phyloP scores from a whole-genome alignment of 2,888 invertebrate species.

The Pristionchus japonicus region DNA sequence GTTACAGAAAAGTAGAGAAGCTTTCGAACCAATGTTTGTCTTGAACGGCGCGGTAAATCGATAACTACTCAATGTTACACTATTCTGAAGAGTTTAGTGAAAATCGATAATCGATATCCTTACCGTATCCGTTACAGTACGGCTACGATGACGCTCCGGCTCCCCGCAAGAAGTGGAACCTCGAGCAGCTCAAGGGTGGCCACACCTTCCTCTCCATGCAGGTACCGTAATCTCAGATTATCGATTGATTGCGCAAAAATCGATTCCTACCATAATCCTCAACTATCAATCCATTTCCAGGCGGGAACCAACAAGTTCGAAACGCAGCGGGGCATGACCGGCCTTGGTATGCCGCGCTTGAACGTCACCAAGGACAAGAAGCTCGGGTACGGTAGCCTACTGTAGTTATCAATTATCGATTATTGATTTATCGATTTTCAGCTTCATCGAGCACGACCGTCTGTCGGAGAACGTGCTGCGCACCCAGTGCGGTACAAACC shows the following conservation, averaged over 20 bases:
- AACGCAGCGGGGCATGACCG: constrained; percentile 73
- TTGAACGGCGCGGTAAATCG: too few species aligned
- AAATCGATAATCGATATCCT: neutral
- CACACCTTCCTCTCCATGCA: constrained; percentile 72
- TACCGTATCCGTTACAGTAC: constrained; percentile 34
- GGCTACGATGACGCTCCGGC: constrained; percentile 21
- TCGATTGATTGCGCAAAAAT: neutral
- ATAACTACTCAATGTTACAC: neutral
- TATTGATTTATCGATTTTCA: constrained; percentile 35
- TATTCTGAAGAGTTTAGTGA: neutral
- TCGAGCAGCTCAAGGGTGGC: constrained; percentile 73
- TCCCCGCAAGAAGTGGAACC: constrained; percentile 66
- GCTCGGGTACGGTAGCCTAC: constrained; percentile 58
- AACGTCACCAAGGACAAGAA: constrained; percentile 74
- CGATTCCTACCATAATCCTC: neutral
- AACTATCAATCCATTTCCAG: constrained; percentile 50
- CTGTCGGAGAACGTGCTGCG: constrained; percentile 71
- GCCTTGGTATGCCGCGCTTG: constrained; percentile 72
- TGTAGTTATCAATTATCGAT: neutral
- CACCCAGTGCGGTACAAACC: constrained; percentile 74
- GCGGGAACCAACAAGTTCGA: constrained; percentile 75
- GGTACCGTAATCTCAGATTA: constrained; percentile 10
- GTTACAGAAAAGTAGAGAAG: too few species aligned
- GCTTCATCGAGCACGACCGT: constrained; percentile 73
- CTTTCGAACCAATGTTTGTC: too few species aligned